Evolutionary conservation across 1,140 invertebrate species (phyloP), one percentile per base, ranked within the genome.

Genomic region (Drosophila bocqueti): DNA sequence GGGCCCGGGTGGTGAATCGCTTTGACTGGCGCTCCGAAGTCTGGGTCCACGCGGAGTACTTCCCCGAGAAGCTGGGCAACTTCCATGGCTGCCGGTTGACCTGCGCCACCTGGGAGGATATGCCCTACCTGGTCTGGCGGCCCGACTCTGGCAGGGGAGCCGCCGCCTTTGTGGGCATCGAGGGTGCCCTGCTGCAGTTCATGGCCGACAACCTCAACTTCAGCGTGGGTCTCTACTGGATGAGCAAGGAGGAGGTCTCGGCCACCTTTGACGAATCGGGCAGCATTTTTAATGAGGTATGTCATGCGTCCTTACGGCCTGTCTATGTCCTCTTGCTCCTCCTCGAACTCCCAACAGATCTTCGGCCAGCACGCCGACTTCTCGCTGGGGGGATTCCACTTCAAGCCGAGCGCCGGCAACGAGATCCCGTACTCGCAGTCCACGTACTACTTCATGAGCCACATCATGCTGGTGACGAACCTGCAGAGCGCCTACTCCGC

Each of bases 81-180:
- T 85, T 92, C 13, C 59, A 78, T 45, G 91, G 91, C 42, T 92
- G 91, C 40, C 74, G 63, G 0, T 15, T 92, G 31, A 82, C 73
- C 13, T 92, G 91, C 36, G 91, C 91, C 54, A 92, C 91, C 3
- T 92, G 91, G 91, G 74, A 89, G 64, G 85, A 92, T 18, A 84
- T 92, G 83, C 91, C 91, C 8, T 92, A 92, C 40, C 43, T 92
- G 50, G 71, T 84, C 10, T 54, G 60, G 34, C 50, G 62, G 0
- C 63, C 26, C 2, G 59, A 59, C 8, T 16, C 31, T 0, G 21
- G 31, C n/a, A 24, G 1, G 1, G 45, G 45, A 21, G 5, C 45
- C 15, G 5, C 45, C 15, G 16, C 49, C 45, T 92, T 86, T 24
- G 54, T 80, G 4, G 91, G 91, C 64, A 83, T 92, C 58, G 91